These are phyloP conservation scores for Acrocephalus kingi DNA, from an alignment of 2,113 vertebrate genomes.

Conservation along the genomic window DNA sequence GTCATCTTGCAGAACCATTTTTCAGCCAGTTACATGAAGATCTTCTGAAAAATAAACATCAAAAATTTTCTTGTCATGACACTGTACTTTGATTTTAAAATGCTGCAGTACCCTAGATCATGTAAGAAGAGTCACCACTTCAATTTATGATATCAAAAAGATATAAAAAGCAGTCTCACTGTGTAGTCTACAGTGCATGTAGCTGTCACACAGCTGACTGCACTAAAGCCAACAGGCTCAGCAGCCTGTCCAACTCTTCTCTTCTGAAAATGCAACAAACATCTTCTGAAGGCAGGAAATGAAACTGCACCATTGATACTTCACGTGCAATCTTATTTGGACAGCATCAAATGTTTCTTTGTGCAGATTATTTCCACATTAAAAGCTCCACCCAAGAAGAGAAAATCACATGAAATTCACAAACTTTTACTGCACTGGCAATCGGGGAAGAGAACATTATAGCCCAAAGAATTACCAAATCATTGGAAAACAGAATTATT, in stretches of 20 bases:
- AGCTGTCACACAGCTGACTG: neutral
- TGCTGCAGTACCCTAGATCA: neutral
- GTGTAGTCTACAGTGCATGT: fast-evolving
- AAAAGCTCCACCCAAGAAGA: neutral
- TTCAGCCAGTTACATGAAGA: conserved; percentile 5
- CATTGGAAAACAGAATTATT: neutral
- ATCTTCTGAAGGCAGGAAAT: neutral
- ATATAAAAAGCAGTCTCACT: neutral
- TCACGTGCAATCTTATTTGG: neutral
- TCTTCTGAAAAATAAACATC: neutral
- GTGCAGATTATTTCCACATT: neutral
- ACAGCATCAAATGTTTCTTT: neutral
- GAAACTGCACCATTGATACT: neutral
- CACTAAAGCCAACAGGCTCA: neutral
- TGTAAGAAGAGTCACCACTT: neutral
- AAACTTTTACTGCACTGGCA: neutral
- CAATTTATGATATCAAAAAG: neutral
- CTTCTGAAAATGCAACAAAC: neutral
- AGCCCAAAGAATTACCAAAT: neutral
- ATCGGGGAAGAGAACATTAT: neutral
- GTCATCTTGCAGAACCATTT: conserved; percentile 27
- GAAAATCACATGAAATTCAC: neutral
- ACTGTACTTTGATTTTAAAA: neutral
- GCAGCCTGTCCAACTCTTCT: neutral
- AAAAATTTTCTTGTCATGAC: neutral